These are phyloP conservation scores for Nymphalis c-album DNA, from an alignment of 2,888 invertebrate species.

Conservation along the genomic window DNA sequence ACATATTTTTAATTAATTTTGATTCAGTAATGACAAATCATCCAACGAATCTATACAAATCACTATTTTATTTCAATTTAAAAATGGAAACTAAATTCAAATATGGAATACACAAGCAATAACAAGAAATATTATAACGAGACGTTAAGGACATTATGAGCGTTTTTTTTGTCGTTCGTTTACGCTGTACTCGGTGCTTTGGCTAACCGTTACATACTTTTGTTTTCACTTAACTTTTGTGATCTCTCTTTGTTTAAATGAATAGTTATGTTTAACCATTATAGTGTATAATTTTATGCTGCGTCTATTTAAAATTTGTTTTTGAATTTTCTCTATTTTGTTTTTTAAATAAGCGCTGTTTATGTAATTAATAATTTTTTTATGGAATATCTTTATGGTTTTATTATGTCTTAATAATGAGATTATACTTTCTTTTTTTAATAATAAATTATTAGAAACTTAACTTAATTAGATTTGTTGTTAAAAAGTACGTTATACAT, in stretches of 20 bases:
- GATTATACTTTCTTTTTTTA: constrained; percentile 1
- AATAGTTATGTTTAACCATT: constrained; percentile 22
- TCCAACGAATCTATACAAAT: too few species aligned
- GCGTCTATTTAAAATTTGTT: constrained; percentile 15
- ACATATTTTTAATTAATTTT: too few species aligned
- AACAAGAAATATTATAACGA: too few species aligned
- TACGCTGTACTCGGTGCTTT: constrained; percentile 10
- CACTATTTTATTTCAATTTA: too few species aligned
- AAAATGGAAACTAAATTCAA: too few species aligned
- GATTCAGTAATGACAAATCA: too few species aligned
- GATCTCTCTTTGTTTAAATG: constrained; percentile 35
- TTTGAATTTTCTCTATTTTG: constrained; percentile 2
- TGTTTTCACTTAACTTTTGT: constrained; percentile 38
- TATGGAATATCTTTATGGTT: not conserved
- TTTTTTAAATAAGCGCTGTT: constrained; percentile 1
- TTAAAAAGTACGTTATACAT: not conserved
- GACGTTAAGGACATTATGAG: too few species aligned
- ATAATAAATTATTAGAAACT: not conserved
- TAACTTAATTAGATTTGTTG: not conserved
- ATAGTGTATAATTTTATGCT: constrained; percentile 16
- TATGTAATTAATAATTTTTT: not conserved
- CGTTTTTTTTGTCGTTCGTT: constrained; percentile 14
- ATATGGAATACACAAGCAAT: too few species aligned
- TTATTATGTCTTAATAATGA: not conserved
- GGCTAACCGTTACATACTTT: constrained; percentile 34